These are phyloP conservation scores for Pogonus chalceus DNA, from an alignment of 1,140 invertebrate genomes.

Conservation along the genomic window DNA sequence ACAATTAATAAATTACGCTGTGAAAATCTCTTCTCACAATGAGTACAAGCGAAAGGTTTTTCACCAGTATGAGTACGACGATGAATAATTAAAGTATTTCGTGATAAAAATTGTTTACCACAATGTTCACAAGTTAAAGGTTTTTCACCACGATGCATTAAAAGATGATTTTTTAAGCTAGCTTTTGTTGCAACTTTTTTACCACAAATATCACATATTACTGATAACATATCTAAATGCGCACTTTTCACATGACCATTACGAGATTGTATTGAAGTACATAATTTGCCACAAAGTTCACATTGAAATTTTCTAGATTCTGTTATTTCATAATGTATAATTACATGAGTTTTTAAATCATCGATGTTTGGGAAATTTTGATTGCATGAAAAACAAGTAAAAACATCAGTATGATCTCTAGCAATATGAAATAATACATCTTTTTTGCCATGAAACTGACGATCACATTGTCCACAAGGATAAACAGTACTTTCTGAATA, in stretches of 20 bases:
- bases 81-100: constrained; percentile 22
- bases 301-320: constrained; percentile 26
- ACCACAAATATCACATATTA: constrained; percentile 23
- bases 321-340: constrained; percentile 44
- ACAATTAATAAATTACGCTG: constrained; percentile 71
- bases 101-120: constrained; percentile 19
- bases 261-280: not conserved
- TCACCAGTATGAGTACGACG: constrained; percentile 56
- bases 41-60: constrained; percentile 55
- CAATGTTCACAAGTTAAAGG: constrained; percentile 25
- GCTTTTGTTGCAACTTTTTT: constrained; percentile 24
- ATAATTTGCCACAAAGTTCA: not conserved
- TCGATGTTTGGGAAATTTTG: constrained; percentile 15
- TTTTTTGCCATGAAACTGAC: not conserved
- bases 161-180: constrained; percentile 24
- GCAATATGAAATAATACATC: not conserved
- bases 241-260: not conserved
- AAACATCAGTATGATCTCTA: too few species aligned
- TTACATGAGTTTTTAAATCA: constrained; percentile 45
- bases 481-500: constrained; percentile 26
- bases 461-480: not conserved
- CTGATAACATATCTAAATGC: constrained; percentile 5
- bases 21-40: constrained; percentile 44
- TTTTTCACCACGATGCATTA: constrained; percentile 28
- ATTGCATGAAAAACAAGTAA: too few species aligned